Base-by-base conservation (phyloP, 1,140 invertebrate genomes). In the Schmidtea mediterranea region DNA sequence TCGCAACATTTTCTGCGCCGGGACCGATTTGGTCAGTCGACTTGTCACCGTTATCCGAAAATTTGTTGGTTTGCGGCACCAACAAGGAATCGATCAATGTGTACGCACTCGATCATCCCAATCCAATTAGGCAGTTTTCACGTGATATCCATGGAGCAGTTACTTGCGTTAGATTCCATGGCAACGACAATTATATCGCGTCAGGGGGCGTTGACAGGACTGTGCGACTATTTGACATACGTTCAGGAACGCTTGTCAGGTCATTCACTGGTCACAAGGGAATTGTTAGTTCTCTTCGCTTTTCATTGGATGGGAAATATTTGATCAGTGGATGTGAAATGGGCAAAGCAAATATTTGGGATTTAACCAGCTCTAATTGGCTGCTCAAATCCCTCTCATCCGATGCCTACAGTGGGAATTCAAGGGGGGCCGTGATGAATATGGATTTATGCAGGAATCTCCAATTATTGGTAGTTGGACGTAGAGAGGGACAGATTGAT, bases 201-300 rank as follows among this genome's bases (percentile, higher is more conserved):
- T 89, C 84, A n/a, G 90, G 89, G 2, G 92, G 84, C 1, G 83
- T 82, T 59, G 92, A 98, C 66, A 73, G 86, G 56, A 80, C 79
- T 1, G 76, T 97, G 0, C 73, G 90, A 52, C 62, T 98, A 9
- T 98, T 86, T 86, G 92, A 98, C 64, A 79, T 82, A 50, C 71
- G 82, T 1, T 79, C 75, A 36, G 90, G 90, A 6, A 21, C 15
- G 3, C 8, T 19, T 19, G 43, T 45, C 22, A 16, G 43, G 21
- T 21, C 22, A 12, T 45, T 45, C 22, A 19, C 15, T 8, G 43
- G 43, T 21, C 43, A 45, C 18, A 45, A 45, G 19, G 39, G 26
- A 32, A 32, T 32, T 6, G 26, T 32, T 32, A 32, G 10, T 32
- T 32, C 5, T 32, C 26, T 32, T 32, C 26, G 10, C 5, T 32